Percentiles rank a stretch among this genome's conserved stretches.
These are phyloP conservation scores for Rhinogobio ventralis DNA, from an alignment of 2,797 vertebrate species.

Conservation along the genomic window DNA sequence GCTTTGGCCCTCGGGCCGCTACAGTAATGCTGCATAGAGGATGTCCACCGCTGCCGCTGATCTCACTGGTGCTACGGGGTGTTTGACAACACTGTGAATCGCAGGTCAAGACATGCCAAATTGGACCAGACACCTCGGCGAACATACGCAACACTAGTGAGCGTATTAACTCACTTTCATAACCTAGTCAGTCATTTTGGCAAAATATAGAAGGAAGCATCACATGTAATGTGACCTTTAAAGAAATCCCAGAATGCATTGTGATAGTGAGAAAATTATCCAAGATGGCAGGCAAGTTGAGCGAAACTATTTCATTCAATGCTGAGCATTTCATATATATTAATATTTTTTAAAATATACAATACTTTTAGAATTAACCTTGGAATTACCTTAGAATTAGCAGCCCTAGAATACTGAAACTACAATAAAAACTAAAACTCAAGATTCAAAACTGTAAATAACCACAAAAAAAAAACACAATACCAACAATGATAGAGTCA, in stretches of 20 bases:
- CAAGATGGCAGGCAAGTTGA: not conserved
- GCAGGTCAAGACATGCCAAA: constrained; percentile 16
- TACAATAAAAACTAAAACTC: not conserved
- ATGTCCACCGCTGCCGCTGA: constrained; percentile 8
- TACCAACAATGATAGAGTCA: not conserved
- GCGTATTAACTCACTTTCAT: not conserved
- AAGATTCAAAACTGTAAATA: not conserved
- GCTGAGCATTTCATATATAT: not conserved
- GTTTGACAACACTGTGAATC: constrained; percentile 25
- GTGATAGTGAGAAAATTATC: not conserved
- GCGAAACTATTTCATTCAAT: not conserved
- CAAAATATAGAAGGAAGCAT: not conserved
- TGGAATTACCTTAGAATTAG: not conserved
- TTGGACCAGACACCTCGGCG: constrained; percentile 7
- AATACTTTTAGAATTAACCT: not conserved
- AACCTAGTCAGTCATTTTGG: not conserved
- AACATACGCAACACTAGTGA: not conserved
- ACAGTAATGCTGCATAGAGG: not conserved
- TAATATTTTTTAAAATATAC: not conserved
- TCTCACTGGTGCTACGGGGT: constrained; percentile 8
- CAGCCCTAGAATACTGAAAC: not conserved
- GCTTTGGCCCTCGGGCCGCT: constrained; percentile 36
- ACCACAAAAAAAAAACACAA: not conserved
- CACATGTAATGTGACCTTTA: not conserved
- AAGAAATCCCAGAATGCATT: not conserved